Evolutionary conservation across 2,888 invertebrate genomes (phyloP), one percentile per base, ranked within the genome.

Genomic region (Lepidochitona cinerea): DNA sequence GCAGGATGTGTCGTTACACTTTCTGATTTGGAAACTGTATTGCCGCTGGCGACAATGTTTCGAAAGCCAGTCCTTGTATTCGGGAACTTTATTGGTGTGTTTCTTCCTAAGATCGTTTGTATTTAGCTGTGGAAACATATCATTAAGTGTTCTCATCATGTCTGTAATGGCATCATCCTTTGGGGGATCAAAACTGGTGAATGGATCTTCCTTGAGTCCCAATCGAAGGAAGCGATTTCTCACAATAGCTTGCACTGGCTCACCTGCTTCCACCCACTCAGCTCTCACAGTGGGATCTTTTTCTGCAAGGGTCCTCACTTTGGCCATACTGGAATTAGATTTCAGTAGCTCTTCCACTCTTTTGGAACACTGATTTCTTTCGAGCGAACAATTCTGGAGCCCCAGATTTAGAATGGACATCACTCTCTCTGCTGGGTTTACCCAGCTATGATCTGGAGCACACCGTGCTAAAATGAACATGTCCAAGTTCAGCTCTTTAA

Each of bases 391-490:
- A 26, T 71, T 71, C 71, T 71, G 41, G 18, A 71, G 65, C 4
- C 41, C 71, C 5, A 66, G 23, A 59, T 80, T 73, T 37, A 75
- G 35, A 18, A 79, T 67, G 1, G 71, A 70, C 76, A 76, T 76
- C 0, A 78, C 69, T 26, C 75, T 65, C 37, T 80, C 80, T 53
- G 77, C 76, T 26, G 76, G 75, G 41, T 80, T 80, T n/a, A 18
- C 23, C 49, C 68, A 80, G 41, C 75, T 77, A 32, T 80, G 78
- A 5, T 78, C 78, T 37, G 75, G 78, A 2, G 78, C 80, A 77
- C 77, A 80, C 29, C 77, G 37, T 32, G 73, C 77, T 6, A 52
- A 7, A 14, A 79, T 70, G 7, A 77, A n/a, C 75, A 80, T 71
- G 49, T 78, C 79, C 3, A 80, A 41, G 37, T 79, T 49, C 14